A percentile compares a stretch with the other conserved stretches of the same genome.
Conservation (phyloP, 2,888 invertebrate genomes). For the Orthosia cruda region DNA sequence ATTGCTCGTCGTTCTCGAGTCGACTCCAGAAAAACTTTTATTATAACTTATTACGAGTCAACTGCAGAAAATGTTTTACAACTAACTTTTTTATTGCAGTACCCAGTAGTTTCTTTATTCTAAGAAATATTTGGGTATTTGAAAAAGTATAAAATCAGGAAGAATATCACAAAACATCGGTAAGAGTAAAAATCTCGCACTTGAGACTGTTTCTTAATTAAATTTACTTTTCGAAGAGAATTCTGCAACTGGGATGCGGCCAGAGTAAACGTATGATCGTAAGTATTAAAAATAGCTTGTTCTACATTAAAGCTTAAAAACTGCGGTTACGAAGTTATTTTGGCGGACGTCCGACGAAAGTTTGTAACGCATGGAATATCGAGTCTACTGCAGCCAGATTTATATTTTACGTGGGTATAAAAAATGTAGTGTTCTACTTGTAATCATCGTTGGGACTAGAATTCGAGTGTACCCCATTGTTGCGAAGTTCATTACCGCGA, state of each 20-base stretch:
- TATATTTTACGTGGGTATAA: neutral
- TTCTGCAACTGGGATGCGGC: constrained; percentile 52
- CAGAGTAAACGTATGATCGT: constrained; percentile 44
- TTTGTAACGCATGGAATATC: constrained; percentile 18
- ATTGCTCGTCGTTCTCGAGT: constrained; percentile 26
- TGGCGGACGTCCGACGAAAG: constrained; percentile 23
- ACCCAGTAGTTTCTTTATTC: constrained; percentile 15
- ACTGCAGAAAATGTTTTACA: constrained; percentile 18
- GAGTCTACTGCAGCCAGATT: neutral
- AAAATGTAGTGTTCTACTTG: neutral
- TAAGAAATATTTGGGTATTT: neutral
- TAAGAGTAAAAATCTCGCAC: constrained; percentile 48
- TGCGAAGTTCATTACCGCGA: too few species aligned
- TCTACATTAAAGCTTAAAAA: constrained; percentile 15
- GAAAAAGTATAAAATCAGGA: constrained; percentile 41
- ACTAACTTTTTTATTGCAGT: constrained; percentile 20
- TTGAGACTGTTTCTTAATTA: constrained; percentile 67
- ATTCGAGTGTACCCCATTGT: too few species aligned
- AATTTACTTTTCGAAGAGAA: constrained; percentile 60
- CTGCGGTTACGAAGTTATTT: constrained; percentile 23
- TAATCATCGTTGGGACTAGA: neutral
- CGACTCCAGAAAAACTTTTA: constrained; percentile 17
- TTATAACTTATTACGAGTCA: constrained; percentile 16
- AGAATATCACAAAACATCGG: constrained; percentile 53
- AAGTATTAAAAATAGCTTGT: constrained; percentile 8